Base-by-base conservation (phyloP, 2,113 vertebrate genomes). In the Hippocampus barbouri region DNA sequence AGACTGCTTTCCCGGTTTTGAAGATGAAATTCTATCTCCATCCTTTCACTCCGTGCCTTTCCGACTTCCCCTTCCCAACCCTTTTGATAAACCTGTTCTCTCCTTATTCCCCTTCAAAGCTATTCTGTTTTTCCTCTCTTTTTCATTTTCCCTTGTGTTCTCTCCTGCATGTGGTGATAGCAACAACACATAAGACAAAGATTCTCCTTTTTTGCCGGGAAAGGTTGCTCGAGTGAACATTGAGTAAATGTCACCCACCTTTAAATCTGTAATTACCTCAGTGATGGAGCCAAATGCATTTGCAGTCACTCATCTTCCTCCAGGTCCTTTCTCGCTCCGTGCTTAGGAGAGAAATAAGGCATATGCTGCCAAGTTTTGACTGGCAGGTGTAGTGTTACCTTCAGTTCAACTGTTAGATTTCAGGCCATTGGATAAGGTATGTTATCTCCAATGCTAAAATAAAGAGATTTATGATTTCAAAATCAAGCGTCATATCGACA, bases 21-120 rank as follows among this genome's bases (percentile, higher is more conserved):
- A 85, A 84, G 84, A 82, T 10, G 74, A 86, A 88, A 91, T 90
- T 74, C 85, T 86, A 90, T 89, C 84, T 85, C n/a, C 71, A 73
- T 83, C 81, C 81, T 83, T 88, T 87, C 79, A 85, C 72, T 80
- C 85, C 71, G 18, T 34, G 38, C 45, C 71, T 77, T 56, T 56
- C 68, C 63, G 49, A 30, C 51, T 64, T 34, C 25, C n/a, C 78
- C 62, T 57, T 66, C 30, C 72, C 78, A 63, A 18, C 70, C 79
- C 71, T 76, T 60, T 73, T n/a, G 51, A 63, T 16, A 34, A 71
- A 75, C 71, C 49, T 60, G 69, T 77, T 73, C 61, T 83, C 77
- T 73, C 41, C 72, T 70, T 71, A 69, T 41, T 78, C 69, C 34
- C 62, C n/a, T 49, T 53, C 41, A 57, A 59, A 74, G 51, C 56